phyloP scores from a whole-genome alignment of 1,140 invertebrate species.

The Penaeus japonicus region DNA sequence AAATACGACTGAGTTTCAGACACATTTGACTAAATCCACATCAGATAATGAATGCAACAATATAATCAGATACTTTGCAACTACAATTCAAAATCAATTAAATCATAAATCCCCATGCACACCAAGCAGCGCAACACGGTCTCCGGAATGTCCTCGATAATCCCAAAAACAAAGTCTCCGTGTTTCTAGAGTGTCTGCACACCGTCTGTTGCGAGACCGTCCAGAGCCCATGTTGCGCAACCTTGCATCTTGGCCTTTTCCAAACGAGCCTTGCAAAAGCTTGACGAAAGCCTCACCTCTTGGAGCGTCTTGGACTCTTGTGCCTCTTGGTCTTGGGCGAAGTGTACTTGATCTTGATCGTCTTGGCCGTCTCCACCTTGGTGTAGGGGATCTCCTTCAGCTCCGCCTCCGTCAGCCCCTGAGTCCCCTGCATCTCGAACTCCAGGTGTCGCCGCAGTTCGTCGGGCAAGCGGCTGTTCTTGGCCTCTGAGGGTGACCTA shows the following conservation, averaged over 20 bases:
- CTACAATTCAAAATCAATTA: no score
- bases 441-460: slow-evolving; percentile 83
- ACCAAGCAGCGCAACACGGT: no score
- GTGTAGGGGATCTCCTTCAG: slow-evolving; percentile 91
- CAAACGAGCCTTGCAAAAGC: not conserved
- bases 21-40: no score
- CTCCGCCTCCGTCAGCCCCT: slow-evolving; percentile 87
- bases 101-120: no score
- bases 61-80: no score
- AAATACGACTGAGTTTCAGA: no score
- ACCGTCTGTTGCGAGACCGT: no score
- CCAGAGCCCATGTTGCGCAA: not conserved
- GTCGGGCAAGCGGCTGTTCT: slow-evolving; percentile 71
- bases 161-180: no score
- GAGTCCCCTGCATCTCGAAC: slow-evolving; percentile 87
- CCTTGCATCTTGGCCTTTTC: not conserved
- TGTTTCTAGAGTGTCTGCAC: no score
- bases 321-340: slow-evolving; percentile 64
- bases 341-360: slow-evolving; percentile 59
- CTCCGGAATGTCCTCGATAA: no score
- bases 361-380: slow-evolving; percentile 73
- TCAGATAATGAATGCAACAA: no score
- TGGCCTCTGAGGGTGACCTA: slow-evolving; percentile 69
- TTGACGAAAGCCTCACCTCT: slow-evolving; percentile 41
- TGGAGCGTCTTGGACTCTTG: slow-evolving; percentile 61